A percentile compares a stretch with the other conserved stretches of the same genome.
phyloP scores from a whole-genome alignment of 2,888 invertebrate species.

The Eurytoma californica region DNA sequence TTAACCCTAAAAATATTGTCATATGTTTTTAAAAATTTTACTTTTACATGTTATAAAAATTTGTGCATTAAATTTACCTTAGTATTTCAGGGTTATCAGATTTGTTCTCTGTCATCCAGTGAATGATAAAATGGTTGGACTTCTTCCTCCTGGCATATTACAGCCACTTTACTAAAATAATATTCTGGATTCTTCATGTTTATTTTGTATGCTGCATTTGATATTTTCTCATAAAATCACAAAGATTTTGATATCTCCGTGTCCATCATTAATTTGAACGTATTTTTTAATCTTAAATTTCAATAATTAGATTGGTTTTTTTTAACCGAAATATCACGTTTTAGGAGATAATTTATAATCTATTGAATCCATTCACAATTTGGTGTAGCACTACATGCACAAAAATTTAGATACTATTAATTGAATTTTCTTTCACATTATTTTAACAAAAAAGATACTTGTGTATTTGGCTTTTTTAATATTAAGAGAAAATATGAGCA shows the following conservation, averaged over 20 bases:
- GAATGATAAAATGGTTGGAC: slow-evolving; percentile 63
- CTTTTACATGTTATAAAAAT: background rate
- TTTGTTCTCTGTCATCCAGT: slow-evolving; percentile 70
- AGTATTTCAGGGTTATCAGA: slow-evolving; percentile 70
- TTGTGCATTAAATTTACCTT: slow-evolving; percentile 62
- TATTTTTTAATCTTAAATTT: slow-evolving; percentile 32
- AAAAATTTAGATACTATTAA: slow-evolving; percentile 30
- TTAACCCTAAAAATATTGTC: slow-evolving; percentile 44
- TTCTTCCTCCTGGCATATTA: slow-evolving; percentile 43
- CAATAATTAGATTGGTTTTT: slow-evolving; percentile 11
- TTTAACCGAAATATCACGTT: slow-evolving; percentile 17
- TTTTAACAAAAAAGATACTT: slow-evolving; percentile 26
- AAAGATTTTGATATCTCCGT: slow-evolving; percentile 20
- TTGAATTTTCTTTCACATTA: slow-evolving; percentile 21
- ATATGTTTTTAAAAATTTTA: background rate
- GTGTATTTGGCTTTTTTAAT: slow-evolving; percentile 21
- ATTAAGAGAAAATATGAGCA: slow-evolving; percentile 30
- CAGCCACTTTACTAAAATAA: slow-evolving; percentile 43
- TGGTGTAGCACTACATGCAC: slow-evolving; percentile 25
- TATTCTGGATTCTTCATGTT: slow-evolving; percentile 32
- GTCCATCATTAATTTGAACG: slow-evolving; percentile 21
- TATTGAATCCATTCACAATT: slow-evolving; percentile 23
- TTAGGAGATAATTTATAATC: slow-evolving; percentile 24
- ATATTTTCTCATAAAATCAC: slow-evolving; percentile 31
- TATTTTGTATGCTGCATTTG: slow-evolving; percentile 30